Evolutionary conservation across 2,888 invertebrate species (phyloP), one percentile per base, ranked within the genome.

Genomic region (Parapristionchus giblindavisi): DNA sequence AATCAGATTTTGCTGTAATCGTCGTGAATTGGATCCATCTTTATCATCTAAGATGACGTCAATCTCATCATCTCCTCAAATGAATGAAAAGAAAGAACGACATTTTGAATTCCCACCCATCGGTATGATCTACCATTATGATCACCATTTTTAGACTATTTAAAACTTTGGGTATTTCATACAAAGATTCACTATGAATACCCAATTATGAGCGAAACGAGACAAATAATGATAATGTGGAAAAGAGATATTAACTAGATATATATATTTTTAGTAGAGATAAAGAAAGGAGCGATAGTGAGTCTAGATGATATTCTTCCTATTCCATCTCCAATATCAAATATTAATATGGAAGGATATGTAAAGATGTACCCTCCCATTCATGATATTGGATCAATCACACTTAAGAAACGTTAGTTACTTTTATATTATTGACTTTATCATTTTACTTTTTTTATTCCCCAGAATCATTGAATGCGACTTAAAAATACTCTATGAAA

Each of bases 281-380:
- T 8, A 56, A n/a, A 24, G 24, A n/a, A 56, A 24, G 24, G 17
- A n/a, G 24, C 24, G 24, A 24, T 56, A 48, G 21, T 48, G 21
- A 48, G 11, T 48, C 52, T 71, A 2, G 70, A 71, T 29, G 70
- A 71, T 27, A 27, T 40, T 2, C 29, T 71, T 14, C 70, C 70
- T 27, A 21, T 29, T 27, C 70, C 70, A 5, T 11, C 36, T 24
- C 56, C n/a, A 14, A 56, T 56, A 11, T 34, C 29, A 40, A 4
- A 1, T 17, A 38, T 3, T 36, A 4, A 1, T 17, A 38, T 3
- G 34, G 70, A 71, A 29, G 70, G 70, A 27, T 71, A 71, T 29
- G 70, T 71, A 14, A 71, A 71, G 70, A 71, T 71, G 70, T 71
- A 71, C 40, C 70, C 70, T 34, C 68, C 68, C 27, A n/a, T n/a